Evolutionary conservation across 2,888 invertebrate genomes (phyloP).

Genomic region (Rotaria socialis): DNA sequence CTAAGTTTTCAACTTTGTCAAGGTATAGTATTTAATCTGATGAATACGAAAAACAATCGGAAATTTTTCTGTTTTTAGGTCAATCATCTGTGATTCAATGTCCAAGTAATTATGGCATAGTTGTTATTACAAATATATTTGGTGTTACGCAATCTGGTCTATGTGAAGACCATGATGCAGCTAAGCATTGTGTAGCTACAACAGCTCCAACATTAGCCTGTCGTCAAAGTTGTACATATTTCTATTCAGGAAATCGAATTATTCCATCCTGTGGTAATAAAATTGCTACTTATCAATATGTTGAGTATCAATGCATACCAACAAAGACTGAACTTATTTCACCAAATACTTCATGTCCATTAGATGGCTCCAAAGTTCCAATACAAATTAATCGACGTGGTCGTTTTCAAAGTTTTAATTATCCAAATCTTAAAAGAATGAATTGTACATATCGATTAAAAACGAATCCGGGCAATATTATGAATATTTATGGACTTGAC

Average conservation of each 20-base stretch:
- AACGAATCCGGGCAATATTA: background rate
- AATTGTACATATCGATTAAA: slow-evolving; percentile 1
- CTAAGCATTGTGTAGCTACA: background rate
- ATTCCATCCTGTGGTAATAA: background rate
- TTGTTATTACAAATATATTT: background rate
- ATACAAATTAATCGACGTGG: background rate
- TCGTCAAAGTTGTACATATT: background rate
- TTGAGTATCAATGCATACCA: slow-evolving; percentile 19
- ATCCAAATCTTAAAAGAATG: background rate
- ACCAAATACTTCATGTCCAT: background rate
- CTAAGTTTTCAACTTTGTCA: background rate
- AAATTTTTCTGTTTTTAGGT: background rate
- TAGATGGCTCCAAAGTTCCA: background rate
- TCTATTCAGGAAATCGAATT: background rate
- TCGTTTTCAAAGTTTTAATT: background rate
- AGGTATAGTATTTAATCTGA: background rate
- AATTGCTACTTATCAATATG: background rate
- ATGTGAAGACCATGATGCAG: background rate
- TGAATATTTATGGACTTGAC: slow-evolving; percentile 13
- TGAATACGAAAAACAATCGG: background rate
- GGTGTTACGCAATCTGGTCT: background rate
- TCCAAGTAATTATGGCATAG: background rate
- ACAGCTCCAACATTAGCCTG: background rate
- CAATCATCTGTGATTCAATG: background rate
- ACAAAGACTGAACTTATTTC: background rate